Evolutionary conservation across 2,888 invertebrate species (phyloP).

Genomic region (Halictus quadricinctus): DNA sequence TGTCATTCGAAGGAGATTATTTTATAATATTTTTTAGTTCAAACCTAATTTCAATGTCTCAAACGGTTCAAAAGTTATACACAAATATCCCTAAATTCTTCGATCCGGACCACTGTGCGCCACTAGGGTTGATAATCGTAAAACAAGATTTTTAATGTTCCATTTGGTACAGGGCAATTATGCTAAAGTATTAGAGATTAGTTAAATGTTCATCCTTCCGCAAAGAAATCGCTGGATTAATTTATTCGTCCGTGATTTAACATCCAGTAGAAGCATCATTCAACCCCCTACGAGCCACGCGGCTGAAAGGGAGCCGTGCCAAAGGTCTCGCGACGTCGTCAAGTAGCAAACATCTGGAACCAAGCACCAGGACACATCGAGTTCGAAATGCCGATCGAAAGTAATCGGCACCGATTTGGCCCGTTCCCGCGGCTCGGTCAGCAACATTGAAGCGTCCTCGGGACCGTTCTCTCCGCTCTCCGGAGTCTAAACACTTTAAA

Average conservation of each 20-base stretch:
- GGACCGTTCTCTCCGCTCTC: slow-evolving; percentile 30
- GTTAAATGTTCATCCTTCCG: no score
- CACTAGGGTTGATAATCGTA: no score
- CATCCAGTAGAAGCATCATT: not conserved
- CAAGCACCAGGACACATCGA: not conserved
- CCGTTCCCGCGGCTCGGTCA: slow-evolving; percentile 37
- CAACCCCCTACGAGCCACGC: not conserved
- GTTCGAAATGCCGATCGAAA: slow-evolving; percentile 3
- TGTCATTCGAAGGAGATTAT: no score
- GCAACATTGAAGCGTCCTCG: slow-evolving; percentile 52
- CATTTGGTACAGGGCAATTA: no score
- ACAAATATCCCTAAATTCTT: no score
- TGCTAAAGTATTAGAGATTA: no score
- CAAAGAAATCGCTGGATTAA: no score
- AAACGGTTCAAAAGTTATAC: no score
- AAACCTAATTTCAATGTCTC: no score
- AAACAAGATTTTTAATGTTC: no score
- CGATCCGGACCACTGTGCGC: no score
- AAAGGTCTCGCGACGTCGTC: not conserved
- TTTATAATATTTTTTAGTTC: no score
- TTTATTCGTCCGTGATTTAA: not conserved
- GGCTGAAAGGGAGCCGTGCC: not conserved
- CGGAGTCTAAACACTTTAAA: slow-evolving; percentile 64
- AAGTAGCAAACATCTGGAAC: not conserved
- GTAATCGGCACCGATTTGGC: slow-evolving; percentile 44